Base-by-base conservation (phyloP, 2,888 invertebrate genomes). In the Drosophila meridiana region DNA sequence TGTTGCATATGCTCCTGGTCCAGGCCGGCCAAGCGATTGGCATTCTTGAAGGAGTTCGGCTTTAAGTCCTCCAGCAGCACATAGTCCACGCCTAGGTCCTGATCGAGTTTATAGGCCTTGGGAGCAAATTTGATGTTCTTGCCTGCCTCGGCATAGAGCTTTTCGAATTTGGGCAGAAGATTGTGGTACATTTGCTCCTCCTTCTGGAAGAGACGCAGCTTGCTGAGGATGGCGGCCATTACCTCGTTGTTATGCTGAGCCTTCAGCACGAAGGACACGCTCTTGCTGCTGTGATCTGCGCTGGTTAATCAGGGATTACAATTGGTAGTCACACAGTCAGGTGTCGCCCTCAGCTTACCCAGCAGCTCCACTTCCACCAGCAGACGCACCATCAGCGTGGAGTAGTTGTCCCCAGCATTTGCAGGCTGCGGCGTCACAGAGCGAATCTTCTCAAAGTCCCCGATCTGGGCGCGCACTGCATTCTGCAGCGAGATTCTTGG, bases 61-160 rank as follows among this genome's bases (percentile, higher is more conserved):
- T 77, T 82, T 55, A 93, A 76, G 76, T 93, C 93, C 58, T 93
- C 93, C 26, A 93, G 69, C 20, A 93, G 72, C n/a, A 93, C 76
- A 65, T 91, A 92, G 14, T 90, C 91, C 2, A 78, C 82, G 4
- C 87, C 91, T 28, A 87, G 70, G 26, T 89, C 86, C 3, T 84
- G 86, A 64, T 90, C 90, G 3, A 91, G 68, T 63, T 86, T 89
- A 59, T 71, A 92, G 4, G 90, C 90, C 11, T 76, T 86, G 0
- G 93, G 92, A 4, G 91, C 91, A 57, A 93, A 92, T 57, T 83
- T 80, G 3, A 91, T 71, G 3, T 53, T 38, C n/a, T 90, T 88
- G 20, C 91, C 91, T 0, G 75, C 85, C 30, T 90, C 85, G 2
- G 67, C 69, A 60, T 88, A 93, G 0, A 93, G 69, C 43, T 89